phyloP scores from a whole-genome alignment of 2,113 vertebrate species.

The Empidonax traillii region DNA sequence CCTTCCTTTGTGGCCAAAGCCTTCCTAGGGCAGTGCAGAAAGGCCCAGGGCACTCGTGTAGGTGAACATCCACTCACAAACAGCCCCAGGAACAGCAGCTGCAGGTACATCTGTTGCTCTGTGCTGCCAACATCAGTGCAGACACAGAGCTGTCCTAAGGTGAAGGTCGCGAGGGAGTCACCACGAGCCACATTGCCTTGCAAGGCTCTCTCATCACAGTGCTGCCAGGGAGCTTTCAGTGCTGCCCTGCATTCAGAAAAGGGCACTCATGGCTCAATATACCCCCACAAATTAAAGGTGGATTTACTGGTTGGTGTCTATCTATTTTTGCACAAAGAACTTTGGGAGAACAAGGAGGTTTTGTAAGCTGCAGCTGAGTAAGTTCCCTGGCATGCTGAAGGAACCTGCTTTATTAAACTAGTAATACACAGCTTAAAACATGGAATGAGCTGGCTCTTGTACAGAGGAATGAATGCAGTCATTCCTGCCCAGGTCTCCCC shows the following conservation, averaged over 20 bases:
- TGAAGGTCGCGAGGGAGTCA: neutral
- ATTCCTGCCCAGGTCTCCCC: neutral
- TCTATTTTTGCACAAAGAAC: conserved; percentile 58
- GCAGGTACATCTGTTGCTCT: neutral
- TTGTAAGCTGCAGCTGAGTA: conserved; percentile 32
- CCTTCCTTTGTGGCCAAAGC: neutral
- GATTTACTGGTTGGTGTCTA: conserved; percentile 42
- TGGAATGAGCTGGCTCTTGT: neutral
- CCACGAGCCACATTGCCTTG: neutral
- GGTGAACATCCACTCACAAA: neutral
- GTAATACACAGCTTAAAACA: conserved; percentile 52
- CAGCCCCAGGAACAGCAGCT: neutral
- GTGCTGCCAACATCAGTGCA: neutral
- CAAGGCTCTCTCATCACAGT: neutral
- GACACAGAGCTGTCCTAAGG: neutral
- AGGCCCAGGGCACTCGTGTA: neutral
- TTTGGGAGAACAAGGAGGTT: conserved; percentile 27
- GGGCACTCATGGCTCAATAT: neutral
- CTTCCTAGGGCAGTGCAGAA: neutral
- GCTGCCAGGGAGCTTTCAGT: neutral
- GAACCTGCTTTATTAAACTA: conserved; percentile 41
- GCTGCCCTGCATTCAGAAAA: conserved; percentile 2
- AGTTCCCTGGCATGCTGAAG: conserved; percentile 32
- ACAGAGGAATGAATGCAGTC: neutral
- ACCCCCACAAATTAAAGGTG: conserved; percentile 43